Percentiles rank a stretch among this genome's conserved stretches.
phyloP scores from a whole-genome alignment of 1,140 invertebrate genomes.

The Hirudo medicinalis region DNA sequence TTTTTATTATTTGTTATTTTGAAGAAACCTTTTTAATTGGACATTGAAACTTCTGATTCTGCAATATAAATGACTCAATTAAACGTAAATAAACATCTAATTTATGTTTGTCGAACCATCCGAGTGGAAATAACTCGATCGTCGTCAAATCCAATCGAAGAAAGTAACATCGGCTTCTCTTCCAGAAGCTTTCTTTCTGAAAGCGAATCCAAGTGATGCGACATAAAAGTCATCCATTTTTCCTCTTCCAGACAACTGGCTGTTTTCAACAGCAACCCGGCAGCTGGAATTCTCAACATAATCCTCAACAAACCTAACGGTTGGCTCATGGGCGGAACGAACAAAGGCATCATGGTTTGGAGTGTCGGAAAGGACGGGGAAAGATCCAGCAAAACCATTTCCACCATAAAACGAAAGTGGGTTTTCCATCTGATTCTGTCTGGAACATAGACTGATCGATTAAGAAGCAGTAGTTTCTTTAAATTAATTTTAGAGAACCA shows the following conservation, averaged over 20 bases:
- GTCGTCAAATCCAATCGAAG: neutral
- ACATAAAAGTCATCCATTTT: neutral
- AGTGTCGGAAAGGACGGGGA: neutral
- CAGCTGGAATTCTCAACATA: neutral
- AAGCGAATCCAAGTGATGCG: neutral
- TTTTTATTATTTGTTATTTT: neutral
- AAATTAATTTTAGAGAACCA: neutral
- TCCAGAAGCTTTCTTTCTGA: neutral
- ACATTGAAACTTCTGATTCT: too few relatives aligned
- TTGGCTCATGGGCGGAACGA: conserved; percentile 7
- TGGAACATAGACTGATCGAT: neutral
- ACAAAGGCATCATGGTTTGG: conserved; percentile 10
- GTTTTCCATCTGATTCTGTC: neutral
- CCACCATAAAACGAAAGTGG: neutral
- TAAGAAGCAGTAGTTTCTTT: neutral
- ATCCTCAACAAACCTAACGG: conserved; percentile 6
- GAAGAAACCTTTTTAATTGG: too few relatives aligned
- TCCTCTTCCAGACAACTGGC: conserved; percentile 12
- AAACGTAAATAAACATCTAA: neutral
- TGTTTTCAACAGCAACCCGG: conserved; percentile 9
- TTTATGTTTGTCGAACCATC: neutral
- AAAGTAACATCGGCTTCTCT: neutral
- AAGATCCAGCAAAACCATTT: neutral
- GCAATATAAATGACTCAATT: too few relatives aligned
- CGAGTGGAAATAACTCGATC: neutral